Base-by-base conservation (phyloP, 2,797 vertebrate genomes). In the Paratrypauchen microcephalus region DNA sequence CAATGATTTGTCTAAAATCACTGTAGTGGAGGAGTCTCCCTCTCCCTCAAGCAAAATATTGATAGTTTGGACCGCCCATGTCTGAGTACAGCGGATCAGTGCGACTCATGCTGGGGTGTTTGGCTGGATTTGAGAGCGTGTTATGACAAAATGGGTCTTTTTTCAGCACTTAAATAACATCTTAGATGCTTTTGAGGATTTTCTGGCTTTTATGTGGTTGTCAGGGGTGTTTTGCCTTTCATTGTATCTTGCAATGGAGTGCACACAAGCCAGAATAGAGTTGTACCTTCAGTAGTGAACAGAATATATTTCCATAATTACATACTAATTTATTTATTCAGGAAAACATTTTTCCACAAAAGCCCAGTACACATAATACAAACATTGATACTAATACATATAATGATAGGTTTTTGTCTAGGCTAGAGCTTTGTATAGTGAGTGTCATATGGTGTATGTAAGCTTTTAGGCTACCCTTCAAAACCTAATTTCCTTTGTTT, bases 41-140 rank as follows among this genome's bases (percentile, higher is more conserved):
- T 73, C 62, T 75, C 83, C 75, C 63, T 82, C 71, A 30, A 65
- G 70, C 68, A 77, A 78, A 80, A 77, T 83, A 86, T 83, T 70
- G 84, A 89, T 32, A 64, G 54, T 76, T 63, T 75, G 45, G 39
- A 36, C 1, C 63, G 56, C 26, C 54, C 63, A 59, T 54, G 39
- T 21, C 71, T 63, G 45, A 24, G 47, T 39, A 2, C 52, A 13
- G 21, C 48, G 26, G 50, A 76, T 68, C 72, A 57, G 67, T 68
- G 58, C 7, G 60, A 74, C n/a, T 19, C 60, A 26, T 45, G 23
- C 23, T 48, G 7, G 15, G 61, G 24, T 4, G 56, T 71, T 26
- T 45, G 41, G 41, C 41, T 45, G 41, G 3, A 1, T 21, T 52
- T 21, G 58, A 19, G 21, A 39, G 59, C 5, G 6, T 39, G 32